Conservation (phyloP, 2,888 invertebrate species). For the Notodonta ziczac region DNA sequence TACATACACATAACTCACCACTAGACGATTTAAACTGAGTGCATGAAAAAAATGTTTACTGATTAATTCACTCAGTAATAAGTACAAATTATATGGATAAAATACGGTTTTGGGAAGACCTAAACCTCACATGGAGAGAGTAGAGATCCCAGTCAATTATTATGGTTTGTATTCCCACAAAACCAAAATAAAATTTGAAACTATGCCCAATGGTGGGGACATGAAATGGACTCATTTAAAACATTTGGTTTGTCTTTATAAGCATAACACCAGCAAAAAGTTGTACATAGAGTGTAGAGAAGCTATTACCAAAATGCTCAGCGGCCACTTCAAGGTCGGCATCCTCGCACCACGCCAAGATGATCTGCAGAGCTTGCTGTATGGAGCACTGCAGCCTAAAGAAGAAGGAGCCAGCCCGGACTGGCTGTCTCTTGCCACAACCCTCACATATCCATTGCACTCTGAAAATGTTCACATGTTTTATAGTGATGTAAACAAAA, state of each 20-base stretch:
- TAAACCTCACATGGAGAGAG: too few species aligned
- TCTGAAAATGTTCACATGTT: constrained; percentile 46
- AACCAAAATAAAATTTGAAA: too few species aligned
- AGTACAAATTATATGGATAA: background rate
- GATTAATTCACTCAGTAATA: background rate
- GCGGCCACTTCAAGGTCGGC: constrained; percentile 79
- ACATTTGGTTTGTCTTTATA: too few species aligned
- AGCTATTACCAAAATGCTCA: constrained; percentile 81
- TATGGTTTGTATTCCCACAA: too few species aligned
- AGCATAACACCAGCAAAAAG: background rate
- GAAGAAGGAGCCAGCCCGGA: constrained; percentile 84
- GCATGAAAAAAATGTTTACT: constrained; percentile 6
- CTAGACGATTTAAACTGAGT: constrained; percentile 7
- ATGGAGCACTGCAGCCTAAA: constrained; percentile 86
- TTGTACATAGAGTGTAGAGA: background rate
- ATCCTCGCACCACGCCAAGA: constrained; percentile 87
- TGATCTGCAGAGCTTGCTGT: constrained; percentile 84
- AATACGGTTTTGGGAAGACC: background rate
- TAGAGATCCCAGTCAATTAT: too few species aligned
- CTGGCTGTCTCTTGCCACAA: constrained; percentile 65
- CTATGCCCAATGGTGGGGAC: too few species aligned
- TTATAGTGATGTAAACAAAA: too few species aligned
- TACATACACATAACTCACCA: constrained; percentile 3
- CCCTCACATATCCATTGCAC: constrained; percentile 73
- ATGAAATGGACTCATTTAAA: too few species aligned